Evolutionary conservation across 2,888 invertebrate genomes (phyloP).

Genomic region (Pediacus dermestoides): DNA sequence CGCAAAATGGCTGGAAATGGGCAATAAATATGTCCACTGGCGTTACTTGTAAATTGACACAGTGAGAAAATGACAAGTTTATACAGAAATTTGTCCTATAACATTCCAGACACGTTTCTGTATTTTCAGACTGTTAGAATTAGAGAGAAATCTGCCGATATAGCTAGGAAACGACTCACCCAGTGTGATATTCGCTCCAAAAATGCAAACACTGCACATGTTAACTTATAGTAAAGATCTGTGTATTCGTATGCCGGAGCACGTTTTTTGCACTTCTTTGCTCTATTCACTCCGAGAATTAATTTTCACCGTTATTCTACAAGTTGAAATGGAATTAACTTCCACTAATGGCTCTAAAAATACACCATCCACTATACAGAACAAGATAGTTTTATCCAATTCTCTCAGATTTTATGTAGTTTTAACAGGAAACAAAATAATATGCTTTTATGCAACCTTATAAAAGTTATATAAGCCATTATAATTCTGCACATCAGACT

Average conservation of each 20-base stretch:
- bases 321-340: too few species aligned
- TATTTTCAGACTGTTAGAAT: slow-evolving; percentile 28
- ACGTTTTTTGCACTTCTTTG: background rate
- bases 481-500: too few species aligned
- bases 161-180: background rate
- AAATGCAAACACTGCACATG: slow-evolving; percentile 7
- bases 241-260: background rate
- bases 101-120: slow-evolving; percentile 26
- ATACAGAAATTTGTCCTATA: slow-evolving; percentile 4
- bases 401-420: too few species aligned
- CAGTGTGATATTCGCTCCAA: too few species aligned
- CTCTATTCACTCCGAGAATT: too few species aligned
- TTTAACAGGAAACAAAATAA: too few species aligned
- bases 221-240: slow-evolving; percentile 2
- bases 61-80: slow-evolving; percentile 8
- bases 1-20: slow-evolving; percentile 9
- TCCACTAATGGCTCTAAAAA: too few species aligned
- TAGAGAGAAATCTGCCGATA: slow-evolving; percentile 18
- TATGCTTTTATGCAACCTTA: too few species aligned
- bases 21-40: slow-evolving; percentile 14
- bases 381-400: too few species aligned
- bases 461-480: too few species aligned
- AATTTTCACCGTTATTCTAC: too few species aligned
- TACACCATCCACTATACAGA: too few species aligned
- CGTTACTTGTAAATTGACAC: slow-evolving; percentile 7